A percentile compares a stretch with the other conserved stretches of the same genome.
phyloP scores from a whole-genome alignment of 2,797 vertebrate genomes.

The Melanotaenia maccullochi region DNA sequence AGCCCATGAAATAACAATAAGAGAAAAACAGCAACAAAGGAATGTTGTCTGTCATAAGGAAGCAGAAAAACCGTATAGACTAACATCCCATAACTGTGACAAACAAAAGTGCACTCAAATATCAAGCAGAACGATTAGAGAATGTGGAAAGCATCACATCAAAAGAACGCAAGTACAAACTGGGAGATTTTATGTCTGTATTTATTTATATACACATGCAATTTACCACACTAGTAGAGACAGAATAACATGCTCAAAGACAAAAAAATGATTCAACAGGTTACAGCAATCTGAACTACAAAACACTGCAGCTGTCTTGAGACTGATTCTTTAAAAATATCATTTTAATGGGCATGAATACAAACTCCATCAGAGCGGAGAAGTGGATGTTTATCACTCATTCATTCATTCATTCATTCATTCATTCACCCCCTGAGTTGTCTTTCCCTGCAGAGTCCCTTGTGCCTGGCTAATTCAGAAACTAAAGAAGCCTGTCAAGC shows the following conservation, averaged over 20 bases:
- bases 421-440: slow-evolving; percentile 1
- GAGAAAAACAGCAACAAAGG: slow-evolving; percentile 28
- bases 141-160: slow-evolving; percentile 60
- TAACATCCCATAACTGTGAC: slow-evolving; percentile 48
- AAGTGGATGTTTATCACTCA: slow-evolving; percentile 9
- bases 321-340: slow-evolving; percentile 26
- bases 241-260: slow-evolving; percentile 31
- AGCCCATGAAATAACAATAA: slow-evolving; percentile 9
- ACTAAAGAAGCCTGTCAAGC: slow-evolving; percentile 35
- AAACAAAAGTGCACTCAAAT: slow-evolving; percentile 52
- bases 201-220: slow-evolving; percentile 40
- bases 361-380: slow-evolving; percentile 6
- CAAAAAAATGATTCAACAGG: slow-evolving; percentile 11
- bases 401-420: slow-evolving; percentile 6
- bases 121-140: slow-evolving; percentile 54
- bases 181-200: slow-evolving; percentile 54
- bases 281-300: not conserved
- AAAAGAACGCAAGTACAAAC: slow-evolving; percentile 50
- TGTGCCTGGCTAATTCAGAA: slow-evolving; percentile 29
- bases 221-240: slow-evolving; percentile 44
- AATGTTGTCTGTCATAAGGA: slow-evolving; percentile 35
- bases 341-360: slow-evolving; percentile 25
- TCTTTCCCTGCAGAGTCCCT: slow-evolving; percentile 3
- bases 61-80: slow-evolving; percentile 23
- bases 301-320: not conserved